Percentiles rank a stretch among this genome's conserved stretches.
These are phyloP conservation scores for Pseudomyrmex dendroicus DNA, from an alignment of 1,140 invertebrate species.

Conservation along the genomic window DNA sequence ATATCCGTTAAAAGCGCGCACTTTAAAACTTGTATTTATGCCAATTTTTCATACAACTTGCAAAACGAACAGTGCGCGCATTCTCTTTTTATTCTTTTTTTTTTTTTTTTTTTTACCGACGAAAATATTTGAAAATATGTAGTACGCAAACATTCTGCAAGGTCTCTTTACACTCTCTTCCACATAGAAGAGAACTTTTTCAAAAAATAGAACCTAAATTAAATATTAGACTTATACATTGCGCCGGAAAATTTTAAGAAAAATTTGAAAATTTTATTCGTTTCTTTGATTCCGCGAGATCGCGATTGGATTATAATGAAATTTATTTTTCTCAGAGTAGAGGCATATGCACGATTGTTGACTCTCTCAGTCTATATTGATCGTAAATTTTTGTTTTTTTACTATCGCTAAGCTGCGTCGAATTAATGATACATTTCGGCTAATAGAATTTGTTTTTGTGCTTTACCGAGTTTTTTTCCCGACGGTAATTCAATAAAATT, in stretches of 20 bases:
- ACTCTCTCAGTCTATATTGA: not conserved
- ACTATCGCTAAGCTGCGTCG: not conserved
- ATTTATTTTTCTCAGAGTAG: not conserved
- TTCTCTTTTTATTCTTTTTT: too few species aligned
- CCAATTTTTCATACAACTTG: not conserved
- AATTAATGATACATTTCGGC: not conserved
- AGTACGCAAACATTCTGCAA: not conserved
- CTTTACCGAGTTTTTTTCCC: not conserved
- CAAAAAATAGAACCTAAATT: not conserved
- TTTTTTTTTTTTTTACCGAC: too few species aligned
- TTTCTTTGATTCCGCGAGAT: not conserved
- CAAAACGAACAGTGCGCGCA: not conserved
- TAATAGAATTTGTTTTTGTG: conserved; percentile 17
- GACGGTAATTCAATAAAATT: not conserved
- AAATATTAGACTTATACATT: too few species aligned
- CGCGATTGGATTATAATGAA: not conserved
- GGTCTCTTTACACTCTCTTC: too few species aligned
- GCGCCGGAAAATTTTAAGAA: not conserved
- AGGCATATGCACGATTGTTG: not conserved
- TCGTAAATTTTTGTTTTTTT: not conserved
- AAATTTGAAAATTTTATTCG: not conserved
- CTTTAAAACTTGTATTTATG: not conserved
- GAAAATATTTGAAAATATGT: not conserved
- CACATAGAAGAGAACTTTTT: not conserved
- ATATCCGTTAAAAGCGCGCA: not conserved